Conservation (phyloP, 2,888 invertebrate genomes). For the Ecliptopera silaceata region DNA sequence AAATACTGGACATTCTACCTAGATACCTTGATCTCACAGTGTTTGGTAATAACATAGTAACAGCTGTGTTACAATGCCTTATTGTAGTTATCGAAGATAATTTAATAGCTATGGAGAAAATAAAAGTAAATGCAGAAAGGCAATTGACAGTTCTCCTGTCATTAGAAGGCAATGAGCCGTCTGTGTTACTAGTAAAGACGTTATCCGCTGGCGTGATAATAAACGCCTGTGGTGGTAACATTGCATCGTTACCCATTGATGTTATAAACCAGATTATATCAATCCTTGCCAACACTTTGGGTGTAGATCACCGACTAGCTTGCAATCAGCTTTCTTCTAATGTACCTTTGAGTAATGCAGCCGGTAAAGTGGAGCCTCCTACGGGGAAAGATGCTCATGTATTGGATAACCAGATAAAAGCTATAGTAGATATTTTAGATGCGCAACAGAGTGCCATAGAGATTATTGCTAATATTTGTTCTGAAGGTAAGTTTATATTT, state of each 20-base stretch:
- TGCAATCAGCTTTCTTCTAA: constrained; percentile 76
- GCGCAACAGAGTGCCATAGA: constrained; percentile 88
- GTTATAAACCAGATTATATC: constrained; percentile 76
- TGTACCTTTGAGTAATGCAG: constrained; percentile 65
- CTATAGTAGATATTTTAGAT: constrained; percentile 82
- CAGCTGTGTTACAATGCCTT: constrained; percentile 85
- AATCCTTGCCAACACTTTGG: constrained; percentile 78
- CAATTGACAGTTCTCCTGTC: constrained; percentile 67
- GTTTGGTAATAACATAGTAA: constrained; percentile 82
- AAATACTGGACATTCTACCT: constrained; percentile 83
- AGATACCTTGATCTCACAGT: constrained; percentile 82
- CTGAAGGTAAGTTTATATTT: constrained; percentile 78
- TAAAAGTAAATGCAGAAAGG: constrained; percentile 76
- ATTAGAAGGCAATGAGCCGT: constrained; percentile 66
- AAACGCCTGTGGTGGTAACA: constrained; percentile 75
- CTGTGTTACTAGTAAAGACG: constrained; percentile 77
- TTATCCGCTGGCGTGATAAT: constrained; percentile 83
- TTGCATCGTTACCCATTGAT: constrained; percentile 65
- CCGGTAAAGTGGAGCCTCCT: constrained; percentile 54
- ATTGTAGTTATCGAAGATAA: constrained; percentile 89
- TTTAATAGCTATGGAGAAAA: constrained; percentile 76
- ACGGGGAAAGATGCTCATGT: constrained; percentile 66
- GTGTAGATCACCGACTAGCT: constrained; percentile 77
- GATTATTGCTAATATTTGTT: constrained; percentile 88
- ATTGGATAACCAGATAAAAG: constrained; percentile 74